Evolutionary conservation across 1,140 invertebrate species (phyloP).

Genomic region (Aphaenogaster ashmeadi): DNA sequence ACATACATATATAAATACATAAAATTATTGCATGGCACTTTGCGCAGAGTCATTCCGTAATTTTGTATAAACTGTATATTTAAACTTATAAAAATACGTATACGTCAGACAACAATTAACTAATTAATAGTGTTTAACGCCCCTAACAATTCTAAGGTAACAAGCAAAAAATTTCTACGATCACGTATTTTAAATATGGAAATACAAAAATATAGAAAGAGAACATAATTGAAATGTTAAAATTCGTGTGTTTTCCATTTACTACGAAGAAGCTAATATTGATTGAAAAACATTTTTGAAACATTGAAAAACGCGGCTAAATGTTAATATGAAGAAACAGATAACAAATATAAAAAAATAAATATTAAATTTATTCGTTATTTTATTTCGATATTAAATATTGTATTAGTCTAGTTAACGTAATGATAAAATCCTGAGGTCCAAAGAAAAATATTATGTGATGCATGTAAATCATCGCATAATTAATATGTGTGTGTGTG

Average conservation of each 20-base stretch:
- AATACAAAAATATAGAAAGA: too few relatives aligned
- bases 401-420: neutral
- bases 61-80: neutral
- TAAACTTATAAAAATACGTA: neutral
- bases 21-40: neutral
- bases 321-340: neutral
- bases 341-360: too few relatives aligned
- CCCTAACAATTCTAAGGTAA: slow-evolving; percentile 1
- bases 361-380: neutral
- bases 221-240: too few relatives aligned
- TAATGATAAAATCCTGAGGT: neutral
- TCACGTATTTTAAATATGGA: too few relatives aligned
- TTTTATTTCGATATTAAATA: neutral
- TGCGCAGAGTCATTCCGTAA: neutral
- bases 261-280: neutral
- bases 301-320: neutral
- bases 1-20: neutral
- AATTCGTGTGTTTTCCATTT: neutral
- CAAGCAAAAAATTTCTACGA: neutral
- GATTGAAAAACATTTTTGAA: too few relatives aligned
- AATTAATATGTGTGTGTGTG: too few relatives aligned
- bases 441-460: slow-evolving; percentile 54
- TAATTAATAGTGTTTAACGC: neutral
- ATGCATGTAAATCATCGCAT: slow-evolving; percentile 22
- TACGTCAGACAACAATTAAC: neutral